Evolutionary conservation across 2,797 vertebrate species (phyloP).

Genomic region (Sitta carolinensis): DNA sequence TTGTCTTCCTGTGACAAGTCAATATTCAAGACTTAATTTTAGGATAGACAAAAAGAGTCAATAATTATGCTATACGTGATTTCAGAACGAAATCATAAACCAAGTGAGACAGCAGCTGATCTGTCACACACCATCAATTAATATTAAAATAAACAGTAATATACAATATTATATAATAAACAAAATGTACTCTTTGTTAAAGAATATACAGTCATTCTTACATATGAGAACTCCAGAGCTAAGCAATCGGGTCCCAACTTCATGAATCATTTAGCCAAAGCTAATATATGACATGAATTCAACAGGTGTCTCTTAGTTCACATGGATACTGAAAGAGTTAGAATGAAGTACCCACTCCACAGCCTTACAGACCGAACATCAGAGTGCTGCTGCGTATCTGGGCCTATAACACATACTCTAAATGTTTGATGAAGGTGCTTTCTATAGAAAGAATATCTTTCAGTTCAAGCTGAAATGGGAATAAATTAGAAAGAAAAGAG

Average conservation of each 20-base stretch:
- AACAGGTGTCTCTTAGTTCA: neutral
- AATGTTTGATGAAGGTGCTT: conserved; percentile 2
- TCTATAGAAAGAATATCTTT: neutral
- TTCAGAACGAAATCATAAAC: neutral
- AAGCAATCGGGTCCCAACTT: neutral
- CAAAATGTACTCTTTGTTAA: neutral
- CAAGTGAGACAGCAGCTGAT: neutral
- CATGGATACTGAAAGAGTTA: neutral
- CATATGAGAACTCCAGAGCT: neutral
- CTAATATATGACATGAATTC: neutral
- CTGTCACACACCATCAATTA: neutral
- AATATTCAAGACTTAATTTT: neutral
- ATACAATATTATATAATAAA: neutral
- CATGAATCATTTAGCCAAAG: neutral
- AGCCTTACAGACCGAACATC: neutral
- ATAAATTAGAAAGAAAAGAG: conserved; percentile 1
- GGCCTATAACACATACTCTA: neutral
- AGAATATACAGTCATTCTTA: neutral
- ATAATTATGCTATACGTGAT: neutral
- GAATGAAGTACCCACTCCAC: neutral
- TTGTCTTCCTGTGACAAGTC: neutral
- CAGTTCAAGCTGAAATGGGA: neutral
- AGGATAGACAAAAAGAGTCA: neutral
- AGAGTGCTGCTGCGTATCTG: neutral
- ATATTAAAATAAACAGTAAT: neutral